Base-by-base conservation (phyloP, 2,888 invertebrate genomes). In the Petrolisthes manimaculis region DNA sequence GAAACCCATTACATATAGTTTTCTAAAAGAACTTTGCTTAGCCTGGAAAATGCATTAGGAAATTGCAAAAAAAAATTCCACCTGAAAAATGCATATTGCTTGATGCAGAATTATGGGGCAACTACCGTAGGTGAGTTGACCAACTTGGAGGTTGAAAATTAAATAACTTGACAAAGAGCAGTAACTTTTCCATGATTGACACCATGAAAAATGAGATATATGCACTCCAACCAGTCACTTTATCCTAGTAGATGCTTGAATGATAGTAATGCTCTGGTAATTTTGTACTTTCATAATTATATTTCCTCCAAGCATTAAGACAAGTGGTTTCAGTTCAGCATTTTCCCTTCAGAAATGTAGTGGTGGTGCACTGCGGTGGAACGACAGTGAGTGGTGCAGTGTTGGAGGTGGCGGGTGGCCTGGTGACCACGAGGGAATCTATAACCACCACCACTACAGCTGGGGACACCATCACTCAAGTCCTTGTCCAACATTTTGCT, bases 401-500 rank as follows among this genome's bases (percentile, higher is more conserved):
- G 61, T 81, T 89, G 14, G 90, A 89, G 54, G 75, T 90, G 5
- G 83, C 87, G 12, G 90, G 89, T 8, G 90, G 90, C 3, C 24
- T 90, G 55, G 51, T 88, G 18, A 90, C 86, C 5, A 18, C 89
- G n/a, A 89, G 81, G 51, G 90, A 90, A 54, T 83, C 88, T 14
- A 89, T 84, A 21, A 80, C 86, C n/a, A 86, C 90, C 24, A 78
- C 82, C 37, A 18, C 84, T 51, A 71, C 78, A 56, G 85, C 89
- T 54, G 91, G 91, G 18, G 85, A 89, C 77, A 21, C 91, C n/a
- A 54, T 91, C 51, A 91, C 91, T 5, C 67, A 83, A 67, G 61
- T 90, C 8, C 89, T 91, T 56, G 89, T 89, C 9, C 82, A 91
- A 54, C 91, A 90, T 61, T 88, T 91, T 83, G 91, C 91, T 51